Evolutionary conservation across 2,113 vertebrate species (phyloP).

Genomic region (Physeter macrocephalus): DNA sequence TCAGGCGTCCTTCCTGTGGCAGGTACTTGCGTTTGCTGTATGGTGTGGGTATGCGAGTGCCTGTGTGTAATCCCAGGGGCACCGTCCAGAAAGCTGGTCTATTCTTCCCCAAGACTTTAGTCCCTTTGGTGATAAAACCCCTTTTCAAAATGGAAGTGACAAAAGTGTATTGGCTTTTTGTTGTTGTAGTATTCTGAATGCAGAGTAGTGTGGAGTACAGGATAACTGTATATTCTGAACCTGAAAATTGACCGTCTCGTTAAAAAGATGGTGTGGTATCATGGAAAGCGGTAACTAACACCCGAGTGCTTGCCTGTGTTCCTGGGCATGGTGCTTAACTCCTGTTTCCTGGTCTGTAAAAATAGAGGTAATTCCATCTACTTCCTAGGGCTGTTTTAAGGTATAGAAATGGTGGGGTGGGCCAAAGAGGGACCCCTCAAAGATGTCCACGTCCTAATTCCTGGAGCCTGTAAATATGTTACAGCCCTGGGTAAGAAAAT

Average conservation of each 20-base stretch:
- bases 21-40: background rate
- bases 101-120: background rate
- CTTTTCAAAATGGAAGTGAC: background rate
- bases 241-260: background rate
- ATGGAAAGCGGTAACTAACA: background rate
- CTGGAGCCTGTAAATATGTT: background rate
- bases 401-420: background rate
- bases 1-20: background rate
- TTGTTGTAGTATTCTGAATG: background rate
- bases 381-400: background rate
- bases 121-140: background rate
- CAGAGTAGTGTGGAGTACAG: background rate
- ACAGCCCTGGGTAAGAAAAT: background rate
- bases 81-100: background rate
- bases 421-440: background rate
- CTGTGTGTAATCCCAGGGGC: background rate
- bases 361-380: background rate
- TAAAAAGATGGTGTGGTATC: background rate
- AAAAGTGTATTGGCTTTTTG: background rate
- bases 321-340: background rate
- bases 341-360: background rate
- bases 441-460: background rate
- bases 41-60: background rate
- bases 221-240: background rate
- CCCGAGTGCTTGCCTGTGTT: background rate